Base-by-base conservation (phyloP, 2,888 invertebrate species). In the Imbricaverruca yamaguchii region DNA sequence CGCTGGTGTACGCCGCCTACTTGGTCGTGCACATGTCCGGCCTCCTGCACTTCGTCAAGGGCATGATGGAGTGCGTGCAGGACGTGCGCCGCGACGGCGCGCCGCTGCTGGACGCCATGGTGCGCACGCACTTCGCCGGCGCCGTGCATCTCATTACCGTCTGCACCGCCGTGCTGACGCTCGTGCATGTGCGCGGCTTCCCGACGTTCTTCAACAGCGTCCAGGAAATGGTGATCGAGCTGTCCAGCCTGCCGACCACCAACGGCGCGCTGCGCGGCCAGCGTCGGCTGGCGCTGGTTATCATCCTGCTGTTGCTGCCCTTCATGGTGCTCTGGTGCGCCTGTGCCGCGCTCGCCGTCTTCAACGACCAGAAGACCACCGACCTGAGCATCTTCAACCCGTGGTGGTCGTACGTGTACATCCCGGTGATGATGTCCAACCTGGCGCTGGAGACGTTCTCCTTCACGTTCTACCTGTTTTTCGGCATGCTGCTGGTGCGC, bases 391-490 rank as follows among this genome's bases (percentile, higher is more conserved):
- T 74, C 53, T 74, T 74, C 69, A 74, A 74, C 53, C 69, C 69
- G 18, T 74, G 69, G 69, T 74, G 69, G 69, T 74, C 69, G 15
- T 74, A 74, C 53, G 53, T 74, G 6, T 74, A 74, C 69, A 74
- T 74, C 18, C 69, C 69, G 15, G 69, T 74, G 53, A 74, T 74
- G 69, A 53, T 74, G 69, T 74, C 69, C 39, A 74, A 74, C 53
- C 69, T 74, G 15, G 69, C 69, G 18, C 53, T 74, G 18, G 69
- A 74, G 69, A 74, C 69, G 4, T 74, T 74, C 69, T 74, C 69
- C 69, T 74, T 74, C 69, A 74, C 69, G 53, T 74, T 74, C 69
- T 74, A 74, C 53, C 69, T 74, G 15, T 74, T 74, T 53, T 74
- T 74, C 53, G 69, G 69, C 53, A 74, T 74, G 69, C 69, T 74